Evolutionary conservation across 2,113 vertebrate species (phyloP), one percentile per base, ranked within the genome.

Genomic region (Coryphaenoides rupestris): DNA sequence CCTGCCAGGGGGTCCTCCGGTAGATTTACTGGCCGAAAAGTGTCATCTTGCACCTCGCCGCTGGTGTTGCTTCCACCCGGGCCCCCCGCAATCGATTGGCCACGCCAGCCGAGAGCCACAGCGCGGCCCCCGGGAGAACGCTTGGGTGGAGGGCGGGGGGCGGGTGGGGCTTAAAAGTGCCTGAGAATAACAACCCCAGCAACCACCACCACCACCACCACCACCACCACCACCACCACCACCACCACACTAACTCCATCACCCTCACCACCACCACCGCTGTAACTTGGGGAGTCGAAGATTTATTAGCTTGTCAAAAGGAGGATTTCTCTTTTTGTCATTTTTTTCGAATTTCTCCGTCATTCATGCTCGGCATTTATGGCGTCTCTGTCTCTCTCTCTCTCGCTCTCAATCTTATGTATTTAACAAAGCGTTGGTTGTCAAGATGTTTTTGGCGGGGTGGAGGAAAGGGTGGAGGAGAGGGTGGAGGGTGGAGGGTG

Each of bases 1-100:
- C 14, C 81, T 88, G 89, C 80, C 89, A 88, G 89, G 77, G 89
- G 77, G 89, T 93, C 89, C 90, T 85, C 87, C 89, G 88, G 33
- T 77, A 74, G 80, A 90, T 91, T 92, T 92, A 88, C 86, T 88
- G 65, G 84, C 84, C 88, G 91, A 93, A 19, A 93, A 94, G 87
- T 89, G 81, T 90, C 88, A 84, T 91, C 79, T 90, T 88, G 86
- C 89, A 87, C 84, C 88, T n/a, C 88, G 89, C 88, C 80, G 33
- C 33, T 40, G 89, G 87, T 90, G 89, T 89, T 84, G 90, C 86
- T 93, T 91, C 90, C 92, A 92, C 89, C 84, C 69, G 72, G 33
- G 2, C 13, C 33, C 33, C n/a, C n/a, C 66, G 69, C 86, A 93
- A 94, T 93, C 88, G 87, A 94, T 95, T 95, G 72, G 89, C 85